phyloP scores from a whole-genome alignment of 2,888 invertebrate genomes.

The Yponomeuta malinellus region DNA sequence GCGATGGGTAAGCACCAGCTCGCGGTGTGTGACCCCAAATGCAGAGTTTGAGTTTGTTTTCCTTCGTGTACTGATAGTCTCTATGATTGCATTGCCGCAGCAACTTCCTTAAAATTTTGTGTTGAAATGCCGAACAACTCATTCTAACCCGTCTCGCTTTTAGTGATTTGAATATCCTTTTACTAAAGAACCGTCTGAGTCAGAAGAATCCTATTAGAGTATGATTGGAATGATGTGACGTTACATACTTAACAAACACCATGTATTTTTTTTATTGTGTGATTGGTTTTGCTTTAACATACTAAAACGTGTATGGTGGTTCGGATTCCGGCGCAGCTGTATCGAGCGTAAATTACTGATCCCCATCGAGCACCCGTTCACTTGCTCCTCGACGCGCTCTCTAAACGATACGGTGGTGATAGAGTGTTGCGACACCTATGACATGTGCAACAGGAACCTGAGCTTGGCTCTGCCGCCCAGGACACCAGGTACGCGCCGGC shows the following conservation, averaged over 20 bases:
- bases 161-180: conserved; percentile 61
- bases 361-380: conserved; percentile 87
- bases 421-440: conserved; percentile 85
- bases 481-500: conserved; percentile 76
- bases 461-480: conserved; percentile 80
- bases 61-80: conserved; percentile 47
- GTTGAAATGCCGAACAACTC: conserved; percentile 67
- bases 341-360: conserved; percentile 83
- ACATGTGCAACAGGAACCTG: conserved; percentile 85
- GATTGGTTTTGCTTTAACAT: conserved; percentile 75
- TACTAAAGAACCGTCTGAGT: conserved; percentile 48
- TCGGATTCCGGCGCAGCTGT: conserved; percentile 81
- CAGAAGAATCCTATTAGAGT: conserved; percentile 29
- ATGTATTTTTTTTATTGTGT: conserved; percentile 47
- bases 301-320: conserved; percentile 75
- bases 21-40: conserved; percentile 55
- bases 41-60: conserved; percentile 66
- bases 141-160: conserved; percentile 31
- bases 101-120: conserved; percentile 60
- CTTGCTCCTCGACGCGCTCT: conserved; percentile 85
- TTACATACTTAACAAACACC: conserved; percentile 53
- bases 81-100: conserved; percentile 61
- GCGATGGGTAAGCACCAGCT: conserved; percentile 61
- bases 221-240: conserved; percentile 68
- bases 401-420: conserved; percentile 86